Conservation (phyloP, 2,888 invertebrate genomes). For the Trissoscelio sp. region DNA sequence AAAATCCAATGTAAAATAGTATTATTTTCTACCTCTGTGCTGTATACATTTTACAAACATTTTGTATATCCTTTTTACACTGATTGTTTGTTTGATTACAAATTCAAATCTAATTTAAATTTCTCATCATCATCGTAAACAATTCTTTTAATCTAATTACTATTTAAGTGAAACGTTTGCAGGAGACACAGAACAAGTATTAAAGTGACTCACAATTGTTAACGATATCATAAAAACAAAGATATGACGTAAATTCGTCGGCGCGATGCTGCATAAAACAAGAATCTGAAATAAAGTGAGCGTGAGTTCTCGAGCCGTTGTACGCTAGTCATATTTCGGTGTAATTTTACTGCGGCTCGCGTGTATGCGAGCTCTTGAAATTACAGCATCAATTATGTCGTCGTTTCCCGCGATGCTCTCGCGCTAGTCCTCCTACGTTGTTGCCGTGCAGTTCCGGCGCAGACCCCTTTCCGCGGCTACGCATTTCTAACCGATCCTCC, state of each 20-base stretch:
- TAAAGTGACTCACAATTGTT: constrained; percentile 7
- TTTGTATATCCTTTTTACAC: too few relatives aligned
- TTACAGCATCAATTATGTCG: constrained; percentile 69
- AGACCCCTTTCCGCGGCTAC: not conserved
- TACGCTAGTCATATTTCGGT: constrained; percentile 40
- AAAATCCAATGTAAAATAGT: too few relatives aligned
- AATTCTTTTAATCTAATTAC: not conserved
- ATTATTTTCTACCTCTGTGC: too few relatives aligned
- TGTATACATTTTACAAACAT: too few relatives aligned
- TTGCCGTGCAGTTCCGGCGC: constrained; percentile 15
- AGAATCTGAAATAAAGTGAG: constrained; percentile 39
- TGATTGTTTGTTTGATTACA: too few relatives aligned
- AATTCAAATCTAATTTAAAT: too few relatives aligned
- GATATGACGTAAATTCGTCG: constrained; percentile 19
- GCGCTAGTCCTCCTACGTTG: constrained; percentile 31
- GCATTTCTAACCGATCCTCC: not conserved
- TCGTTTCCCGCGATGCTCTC: constrained; percentile 53
- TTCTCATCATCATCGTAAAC: not conserved
- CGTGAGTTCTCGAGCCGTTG: constrained; percentile 9
- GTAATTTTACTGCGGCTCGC: constrained; percentile 44
- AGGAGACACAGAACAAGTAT: not conserved
- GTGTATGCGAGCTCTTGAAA: constrained; percentile 52
- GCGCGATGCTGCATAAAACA: constrained; percentile 45
- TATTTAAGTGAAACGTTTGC: not conserved
- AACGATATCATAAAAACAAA: constrained; percentile 19